These are phyloP conservation scores for Apodemia zela DNA, from an alignment of 2,888 invertebrate species.

Conservation along the genomic window DNA sequence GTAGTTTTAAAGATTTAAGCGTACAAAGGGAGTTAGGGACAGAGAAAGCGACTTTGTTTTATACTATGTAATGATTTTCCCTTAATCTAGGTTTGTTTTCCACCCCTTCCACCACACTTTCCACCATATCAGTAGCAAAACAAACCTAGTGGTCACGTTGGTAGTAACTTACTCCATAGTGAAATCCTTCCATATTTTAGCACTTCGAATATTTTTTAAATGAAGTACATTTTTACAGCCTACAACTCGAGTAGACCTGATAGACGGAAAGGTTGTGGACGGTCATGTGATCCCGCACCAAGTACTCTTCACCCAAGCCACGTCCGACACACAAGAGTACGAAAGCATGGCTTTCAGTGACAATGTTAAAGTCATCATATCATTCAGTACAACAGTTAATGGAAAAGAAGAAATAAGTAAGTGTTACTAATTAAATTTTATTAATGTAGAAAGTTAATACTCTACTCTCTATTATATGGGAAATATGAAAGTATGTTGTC, in stretches of 20 bases:
- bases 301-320: conserved; percentile 92
- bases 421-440: conserved; percentile 35
- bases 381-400: conserved; percentile 86
- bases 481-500: not conserved
- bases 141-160: too few species aligned
- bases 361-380: conserved; percentile 90
- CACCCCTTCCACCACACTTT: too few species aligned
- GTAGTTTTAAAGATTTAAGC: too few species aligned
- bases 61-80: too few species aligned
- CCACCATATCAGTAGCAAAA: too few species aligned
- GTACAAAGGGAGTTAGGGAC: too few species aligned
- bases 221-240: conserved; percentile 65
- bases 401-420: conserved; percentile 84
- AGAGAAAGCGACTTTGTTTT: too few species aligned
- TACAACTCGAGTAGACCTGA: conserved; percentile 84
- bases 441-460: not conserved
- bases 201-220: not conserved
- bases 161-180: too few species aligned
- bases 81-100: too few species aligned
- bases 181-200: too few species aligned
- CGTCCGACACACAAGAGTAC: conserved; percentile 85
- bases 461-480: not conserved
- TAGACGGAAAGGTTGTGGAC: conserved; percentile 92
- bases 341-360: conserved; percentile 91
- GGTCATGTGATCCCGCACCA: conserved; percentile 94